Evolutionary conservation across 2,797 vertebrate genomes (phyloP), one percentile per base, ranked within the genome.

Genomic region (Myioborus miniatus): DNA sequence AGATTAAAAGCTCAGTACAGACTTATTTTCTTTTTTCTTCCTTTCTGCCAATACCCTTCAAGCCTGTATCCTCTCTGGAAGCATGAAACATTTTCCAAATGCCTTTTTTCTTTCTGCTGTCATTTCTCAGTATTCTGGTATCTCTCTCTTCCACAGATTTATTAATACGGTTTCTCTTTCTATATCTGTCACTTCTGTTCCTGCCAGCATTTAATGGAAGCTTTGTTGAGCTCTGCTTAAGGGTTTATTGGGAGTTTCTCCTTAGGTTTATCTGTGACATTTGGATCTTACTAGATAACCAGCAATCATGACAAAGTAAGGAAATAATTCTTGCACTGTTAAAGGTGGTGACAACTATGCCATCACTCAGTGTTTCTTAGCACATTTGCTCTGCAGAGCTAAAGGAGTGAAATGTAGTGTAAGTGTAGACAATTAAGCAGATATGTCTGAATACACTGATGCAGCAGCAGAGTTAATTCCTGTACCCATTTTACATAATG

Each of bases 1-100:
- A 93, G 95, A 93, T 94, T 95, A 96, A 94, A 92, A 94, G 90
- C 93, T 96, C 89, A 82, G 81, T 93, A 67, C 72, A 80, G 85
- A 69, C 87, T 94, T 94, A 85, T 92, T 96, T 96, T 96, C 71
- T 93, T n/a, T 88, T 64, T 90, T 72, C 68, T 84, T 89, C 64
- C 41, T 72, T 87, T 91, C 76, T 91, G 72, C 70, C 83, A 78
- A 23, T 91, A 94, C 36, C 65, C 62, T 96, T 95, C 56, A 90
- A 92, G 71, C 17, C 81, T 82, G 32, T 69, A 71, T 76, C 69
- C 53, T 91, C 56, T 87, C 29, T 86, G 87, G 81, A 87, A 92
- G 32, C 44, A 50, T 67, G 62, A 78, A 94, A 78, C 34, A 16
- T 44, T 78, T 94, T 94, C 94, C 64, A 89, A 90, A 90, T 69